Evolutionary conservation across 2,888 invertebrate species (phyloP).

Genomic region (Trichacis sp.): DNA sequence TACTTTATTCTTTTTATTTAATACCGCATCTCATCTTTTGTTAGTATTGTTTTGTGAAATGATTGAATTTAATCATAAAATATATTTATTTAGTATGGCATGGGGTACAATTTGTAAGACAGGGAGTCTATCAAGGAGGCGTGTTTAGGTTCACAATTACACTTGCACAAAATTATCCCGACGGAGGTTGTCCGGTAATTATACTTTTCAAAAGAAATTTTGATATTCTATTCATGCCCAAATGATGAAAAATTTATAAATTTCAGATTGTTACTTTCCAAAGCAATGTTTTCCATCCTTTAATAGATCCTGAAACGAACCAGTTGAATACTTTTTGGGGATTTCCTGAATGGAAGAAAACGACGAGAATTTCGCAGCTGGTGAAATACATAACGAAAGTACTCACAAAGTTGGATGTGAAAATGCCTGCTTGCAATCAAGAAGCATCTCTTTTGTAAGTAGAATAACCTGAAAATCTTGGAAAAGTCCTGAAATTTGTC

Average conservation of each 20-base stretch:
- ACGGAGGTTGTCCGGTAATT: slow-evolving; percentile 83
- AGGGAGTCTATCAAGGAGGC: slow-evolving; percentile 90
- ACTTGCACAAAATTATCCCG: slow-evolving; percentile 90
- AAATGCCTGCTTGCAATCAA: slow-evolving; percentile 76
- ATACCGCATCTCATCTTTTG: no score
- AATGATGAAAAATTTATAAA: no score
- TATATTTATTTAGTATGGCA: no score
- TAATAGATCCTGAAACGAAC: slow-evolving; percentile 82
- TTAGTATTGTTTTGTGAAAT: no score
- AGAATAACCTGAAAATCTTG: neutral
- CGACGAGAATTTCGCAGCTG: slow-evolving; percentile 83
- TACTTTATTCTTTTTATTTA: no score
- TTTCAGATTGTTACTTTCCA: slow-evolving; percentile 85
- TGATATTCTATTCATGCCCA: neutral
- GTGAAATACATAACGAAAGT: slow-evolving; percentile 85
- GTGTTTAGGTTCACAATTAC: slow-evolving; percentile 89
- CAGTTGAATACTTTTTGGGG: slow-evolving; percentile 82
- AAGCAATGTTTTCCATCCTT: slow-evolving; percentile 88
- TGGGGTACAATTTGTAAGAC: slow-evolving; percentile 90
- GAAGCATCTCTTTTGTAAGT: slow-evolving; percentile 80
- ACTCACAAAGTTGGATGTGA: slow-evolving; percentile 85
- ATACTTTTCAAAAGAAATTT: neutral
- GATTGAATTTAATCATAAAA: no score
- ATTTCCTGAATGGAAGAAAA: slow-evolving; percentile 88
- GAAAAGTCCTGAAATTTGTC: no score